These are phyloP conservation scores for Sinocyclocheilus anophthalmus DNA, from an alignment of 2,113 vertebrate genomes.

Conservation along the genomic window DNA sequence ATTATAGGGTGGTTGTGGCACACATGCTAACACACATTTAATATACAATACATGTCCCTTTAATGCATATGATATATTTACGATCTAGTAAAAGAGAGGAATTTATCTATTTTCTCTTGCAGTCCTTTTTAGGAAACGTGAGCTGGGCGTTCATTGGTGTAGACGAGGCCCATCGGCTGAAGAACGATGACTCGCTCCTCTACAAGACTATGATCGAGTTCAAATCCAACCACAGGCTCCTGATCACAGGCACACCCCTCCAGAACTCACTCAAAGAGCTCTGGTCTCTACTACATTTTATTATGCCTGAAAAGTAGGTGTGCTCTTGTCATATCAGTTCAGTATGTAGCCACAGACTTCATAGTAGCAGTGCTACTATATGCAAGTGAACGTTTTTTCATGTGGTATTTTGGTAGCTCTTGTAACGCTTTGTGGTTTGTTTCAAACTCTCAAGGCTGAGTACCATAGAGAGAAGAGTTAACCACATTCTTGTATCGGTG, in stretches of 20 bases:
- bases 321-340: neutral
- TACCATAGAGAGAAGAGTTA: neutral
- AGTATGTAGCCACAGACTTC: neutral
- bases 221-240: constrained; percentile 94
- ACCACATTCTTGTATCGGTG: neutral
- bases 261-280: constrained; percentile 99
- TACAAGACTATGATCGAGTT: constrained; percentile 99
- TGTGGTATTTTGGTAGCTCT: neutral
- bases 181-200: constrained; percentile 96
- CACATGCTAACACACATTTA: too few relatives aligned
- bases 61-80: neutral
- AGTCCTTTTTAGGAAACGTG: constrained; percentile 94
- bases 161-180: constrained; percentile 96
- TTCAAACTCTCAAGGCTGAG: neutral
- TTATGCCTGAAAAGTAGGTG: constrained; percentile 98
- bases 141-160: constrained; percentile 97
- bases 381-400: neutral
- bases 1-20: too few relatives aligned
- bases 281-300: constrained; percentile 98
- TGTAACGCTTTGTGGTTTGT: neutral
- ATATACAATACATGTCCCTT: neutral
- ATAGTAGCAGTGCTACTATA: neutral
- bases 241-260: constrained; percentile 96
- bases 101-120: constrained; percentile 24
- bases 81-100: neutral